Percentiles rank a stretch among this genome's conserved stretches.
These are phyloP conservation scores for Erebia palarica DNA, from an alignment of 2,888 invertebrate genomes.

Conservation along the genomic window DNA sequence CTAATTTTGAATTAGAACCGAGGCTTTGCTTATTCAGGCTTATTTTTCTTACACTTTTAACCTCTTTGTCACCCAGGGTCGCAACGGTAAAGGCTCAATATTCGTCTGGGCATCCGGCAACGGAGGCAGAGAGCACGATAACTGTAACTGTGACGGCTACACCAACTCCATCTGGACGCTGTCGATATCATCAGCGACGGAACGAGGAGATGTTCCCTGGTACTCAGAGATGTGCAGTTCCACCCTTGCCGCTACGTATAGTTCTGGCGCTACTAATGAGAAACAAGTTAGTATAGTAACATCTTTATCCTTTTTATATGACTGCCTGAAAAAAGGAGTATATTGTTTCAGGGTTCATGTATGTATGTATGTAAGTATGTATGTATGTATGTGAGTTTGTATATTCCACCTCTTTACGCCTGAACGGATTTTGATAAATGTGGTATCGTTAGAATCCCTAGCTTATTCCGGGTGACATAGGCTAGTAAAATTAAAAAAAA, in stretches of 20 bases:
- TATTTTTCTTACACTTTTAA: not conserved
- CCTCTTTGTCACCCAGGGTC: conserved; percentile 84
- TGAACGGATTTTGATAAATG: too few species aligned
- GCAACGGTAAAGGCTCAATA: conserved; percentile 96
- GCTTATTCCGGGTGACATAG: too few species aligned
- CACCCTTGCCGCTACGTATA: conserved; percentile 98
- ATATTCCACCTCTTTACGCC: too few species aligned
- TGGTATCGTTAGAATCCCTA: too few species aligned
- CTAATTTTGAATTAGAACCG: not conserved
- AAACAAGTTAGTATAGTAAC: conserved; percentile 83
- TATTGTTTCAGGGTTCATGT: too few species aligned
- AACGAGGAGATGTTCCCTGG: conserved; percentile 95
- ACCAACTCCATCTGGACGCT: conserved; percentile 99
- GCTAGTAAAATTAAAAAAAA: too few species aligned
- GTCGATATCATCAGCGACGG: conserved; percentile 97
- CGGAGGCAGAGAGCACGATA: conserved; percentile 97
- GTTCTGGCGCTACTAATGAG: conserved; percentile 95
- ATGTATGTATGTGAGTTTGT: too few species aligned
- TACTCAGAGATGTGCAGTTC: conserved; percentile 99
- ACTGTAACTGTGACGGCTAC: conserved; percentile 99
- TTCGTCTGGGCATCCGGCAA: conserved; percentile 99
- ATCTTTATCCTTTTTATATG: not conserved
- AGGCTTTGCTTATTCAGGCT: not conserved
- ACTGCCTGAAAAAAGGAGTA: too few species aligned
- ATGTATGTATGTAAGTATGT: too few species aligned